A percentile compares a stretch with the other conserved stretches of the same genome.
Evolutionary conservation across 2,113 vertebrate genomes (phyloP).

Genomic region (Astatotilapia flaviijosephi): DNA sequence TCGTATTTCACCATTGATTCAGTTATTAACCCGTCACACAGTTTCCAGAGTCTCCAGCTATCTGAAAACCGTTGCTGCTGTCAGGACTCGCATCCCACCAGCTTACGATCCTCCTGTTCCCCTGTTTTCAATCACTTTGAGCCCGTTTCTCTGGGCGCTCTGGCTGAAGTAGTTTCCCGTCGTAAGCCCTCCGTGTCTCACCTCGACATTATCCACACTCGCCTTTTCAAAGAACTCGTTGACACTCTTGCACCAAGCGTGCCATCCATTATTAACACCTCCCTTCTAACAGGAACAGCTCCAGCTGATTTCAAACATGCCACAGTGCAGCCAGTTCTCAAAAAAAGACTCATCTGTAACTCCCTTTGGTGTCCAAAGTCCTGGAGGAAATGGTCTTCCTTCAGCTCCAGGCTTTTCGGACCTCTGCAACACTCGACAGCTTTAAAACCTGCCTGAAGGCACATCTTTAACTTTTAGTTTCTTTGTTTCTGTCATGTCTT

Average conservation of each 20-base stretch:
- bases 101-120: not conserved
- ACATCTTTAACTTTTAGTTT: not conserved
- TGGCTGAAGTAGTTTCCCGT: not conserved
- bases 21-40: not conserved
- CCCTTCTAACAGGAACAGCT: not conserved
- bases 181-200: not conserved
- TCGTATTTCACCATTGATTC: not conserved
- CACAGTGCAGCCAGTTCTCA: not conserved
- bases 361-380: not conserved
- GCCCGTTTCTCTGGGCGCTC: not conserved
- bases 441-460: not conserved
- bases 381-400: not conserved
- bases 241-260: not conserved
- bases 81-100: not conserved
- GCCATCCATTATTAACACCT: not conserved
- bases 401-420: not conserved
- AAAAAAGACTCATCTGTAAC: not conserved
- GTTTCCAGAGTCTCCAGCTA: not conserved
- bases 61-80: not conserved
- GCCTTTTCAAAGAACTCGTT: not conserved
- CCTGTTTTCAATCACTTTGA: not conserved
- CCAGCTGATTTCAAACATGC: not conserved
- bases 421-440: not conserved
- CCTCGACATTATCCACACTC: not conserved
- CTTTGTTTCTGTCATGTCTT: not conserved